Evolutionary conservation across 2,888 invertebrate species (phyloP).

Genomic region (Amphipoea lucens): DNA sequence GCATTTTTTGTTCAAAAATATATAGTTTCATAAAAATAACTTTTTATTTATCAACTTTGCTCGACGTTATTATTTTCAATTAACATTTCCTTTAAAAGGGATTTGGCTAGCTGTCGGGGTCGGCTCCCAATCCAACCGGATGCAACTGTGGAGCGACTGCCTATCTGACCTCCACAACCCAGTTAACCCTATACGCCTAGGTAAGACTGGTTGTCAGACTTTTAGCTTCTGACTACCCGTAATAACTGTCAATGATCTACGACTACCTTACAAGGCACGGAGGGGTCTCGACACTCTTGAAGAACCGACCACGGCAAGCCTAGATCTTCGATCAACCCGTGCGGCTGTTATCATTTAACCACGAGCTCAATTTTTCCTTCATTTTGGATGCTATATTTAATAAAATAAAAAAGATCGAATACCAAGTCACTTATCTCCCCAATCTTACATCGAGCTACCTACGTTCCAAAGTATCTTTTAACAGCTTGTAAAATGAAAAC

Average conservation of each 20-base stretch:
- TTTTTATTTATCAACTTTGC: background rate
- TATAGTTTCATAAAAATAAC: background rate
- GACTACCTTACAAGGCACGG: background rate
- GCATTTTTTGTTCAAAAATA: background rate
- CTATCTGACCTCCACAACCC: background rate
- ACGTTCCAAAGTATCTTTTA: background rate
- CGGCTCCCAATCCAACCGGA: background rate
- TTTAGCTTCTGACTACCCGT: background rate
- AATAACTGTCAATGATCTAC: background rate
- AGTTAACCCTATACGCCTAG: background rate
- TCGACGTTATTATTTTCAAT: background rate
- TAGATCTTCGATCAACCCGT: background rate
- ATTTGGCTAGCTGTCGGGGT: no score
- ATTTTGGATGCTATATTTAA: background rate
- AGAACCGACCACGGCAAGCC: background rate
- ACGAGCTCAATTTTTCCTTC: background rate
- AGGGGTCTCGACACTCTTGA: background rate
- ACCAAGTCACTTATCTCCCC: background rate
- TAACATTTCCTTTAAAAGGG: background rate
- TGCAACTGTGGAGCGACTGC: background rate
- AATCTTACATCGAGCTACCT: background rate
- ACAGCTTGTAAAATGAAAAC: slow-evolving; percentile 16
- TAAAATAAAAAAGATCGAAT: background rate
- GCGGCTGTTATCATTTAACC: no score
- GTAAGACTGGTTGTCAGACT: background rate